Evolutionary conservation across 2,113 vertebrate genomes (phyloP).

Genomic region (Scatophagus argus): DNA sequence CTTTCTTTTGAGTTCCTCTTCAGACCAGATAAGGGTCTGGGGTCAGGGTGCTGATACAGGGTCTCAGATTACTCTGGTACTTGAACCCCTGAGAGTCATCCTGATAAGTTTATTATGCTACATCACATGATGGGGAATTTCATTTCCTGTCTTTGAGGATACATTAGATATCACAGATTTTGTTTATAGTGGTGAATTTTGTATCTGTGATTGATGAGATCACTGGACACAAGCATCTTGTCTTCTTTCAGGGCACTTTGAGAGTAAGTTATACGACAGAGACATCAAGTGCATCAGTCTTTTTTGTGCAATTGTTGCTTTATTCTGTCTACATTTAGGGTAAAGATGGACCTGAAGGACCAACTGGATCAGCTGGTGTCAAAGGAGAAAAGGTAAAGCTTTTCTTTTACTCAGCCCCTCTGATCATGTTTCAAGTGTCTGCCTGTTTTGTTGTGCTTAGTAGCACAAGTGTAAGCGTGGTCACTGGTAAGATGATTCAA

Average conservation of each 20-base stretch:
- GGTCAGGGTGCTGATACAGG: background rate
- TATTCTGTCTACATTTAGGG: constrained; percentile 67
- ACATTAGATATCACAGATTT: background rate
- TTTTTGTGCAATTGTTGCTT: background rate
- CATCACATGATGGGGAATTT: background rate
- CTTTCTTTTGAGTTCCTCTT: constrained; percentile 11
- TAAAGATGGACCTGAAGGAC: constrained; percentile 79
- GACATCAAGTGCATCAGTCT: background rate
- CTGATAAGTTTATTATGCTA: background rate
- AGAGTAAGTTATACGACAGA: background rate
- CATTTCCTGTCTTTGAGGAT: background rate
- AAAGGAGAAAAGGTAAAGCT: constrained; percentile 79
- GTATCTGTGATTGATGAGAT: no score
- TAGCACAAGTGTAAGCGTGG: background rate
- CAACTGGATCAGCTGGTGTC: constrained; percentile 62
- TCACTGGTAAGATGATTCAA: background rate
- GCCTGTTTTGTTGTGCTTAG: background rate
- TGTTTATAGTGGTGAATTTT: no score
- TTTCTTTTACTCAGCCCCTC: background rate
- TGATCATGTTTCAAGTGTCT: background rate
- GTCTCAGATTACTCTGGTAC: background rate
- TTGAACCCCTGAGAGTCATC: background rate
- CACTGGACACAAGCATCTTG: no score
- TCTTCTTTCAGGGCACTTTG: background rate
- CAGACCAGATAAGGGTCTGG: background rate